These are phyloP conservation scores for Noctua janthina DNA, from an alignment of 2,888 invertebrate genomes.

Conservation along the genomic window DNA sequence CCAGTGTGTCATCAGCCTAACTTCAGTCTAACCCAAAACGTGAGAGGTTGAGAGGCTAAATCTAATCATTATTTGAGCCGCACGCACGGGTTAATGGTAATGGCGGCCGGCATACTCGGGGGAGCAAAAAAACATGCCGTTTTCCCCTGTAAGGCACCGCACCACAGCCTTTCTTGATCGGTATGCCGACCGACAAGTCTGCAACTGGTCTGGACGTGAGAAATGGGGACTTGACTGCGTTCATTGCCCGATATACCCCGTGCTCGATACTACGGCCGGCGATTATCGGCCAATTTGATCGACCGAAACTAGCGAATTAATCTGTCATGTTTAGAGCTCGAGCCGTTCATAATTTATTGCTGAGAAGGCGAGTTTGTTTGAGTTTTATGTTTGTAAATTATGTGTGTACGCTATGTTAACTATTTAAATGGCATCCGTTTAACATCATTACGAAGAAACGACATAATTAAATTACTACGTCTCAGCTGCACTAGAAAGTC, in stretches of 20 bases:
- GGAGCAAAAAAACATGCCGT: conserved; percentile 82
- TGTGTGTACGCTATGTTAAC: conserved; percentile 22
- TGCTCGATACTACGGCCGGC: conserved; percentile 71
- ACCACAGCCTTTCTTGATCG: conserved; percentile 86
- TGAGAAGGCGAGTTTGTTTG: conserved; percentile 43
- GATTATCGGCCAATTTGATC: conserved; percentile 69
- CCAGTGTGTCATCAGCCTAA: conserved; percentile 32
- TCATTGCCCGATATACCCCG: conserved; percentile 81
- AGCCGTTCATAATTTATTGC: conserved; percentile 51
- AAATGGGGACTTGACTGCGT: conserved; percentile 81
- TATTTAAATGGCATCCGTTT: conserved; percentile 45
- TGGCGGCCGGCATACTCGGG: conserved; percentile 77
- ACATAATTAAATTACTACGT: conserved; percentile 51
- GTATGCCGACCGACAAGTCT: conserved; percentile 84
- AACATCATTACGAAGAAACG: conserved; percentile 37
- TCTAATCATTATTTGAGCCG: conserved; percentile 74
- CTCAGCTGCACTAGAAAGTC: conserved; percentile 34
- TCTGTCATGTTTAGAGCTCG: conserved; percentile 62
- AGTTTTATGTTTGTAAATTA: conserved; percentile 40
- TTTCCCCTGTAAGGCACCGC: conserved; percentile 85
- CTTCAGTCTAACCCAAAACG: conserved; percentile 43
- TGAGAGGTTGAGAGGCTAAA: conserved; percentile 62
- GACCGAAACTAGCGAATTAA: conserved; percentile 66
- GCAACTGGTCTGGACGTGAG: conserved; percentile 86
- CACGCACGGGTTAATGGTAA: conserved; percentile 75